Conservation (phyloP, 2,888 invertebrate genomes). For the Cepaea hortensis region DNA sequence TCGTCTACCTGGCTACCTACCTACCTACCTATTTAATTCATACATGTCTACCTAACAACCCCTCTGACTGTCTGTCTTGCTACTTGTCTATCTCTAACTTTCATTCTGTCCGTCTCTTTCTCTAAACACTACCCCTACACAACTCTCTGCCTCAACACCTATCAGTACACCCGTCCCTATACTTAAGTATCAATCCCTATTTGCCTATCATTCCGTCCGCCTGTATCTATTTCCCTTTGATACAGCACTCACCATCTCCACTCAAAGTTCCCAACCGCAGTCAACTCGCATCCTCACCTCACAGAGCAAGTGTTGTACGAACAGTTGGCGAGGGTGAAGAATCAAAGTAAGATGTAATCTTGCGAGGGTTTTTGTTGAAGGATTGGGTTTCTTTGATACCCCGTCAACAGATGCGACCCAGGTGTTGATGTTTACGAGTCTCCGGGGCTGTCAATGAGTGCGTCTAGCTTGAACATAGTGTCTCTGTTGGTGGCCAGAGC, state of each 20-base stretch:
- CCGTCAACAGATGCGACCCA: too few species aligned
- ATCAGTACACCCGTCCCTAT: slow-evolving; percentile 45
- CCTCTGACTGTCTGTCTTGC: background rate
- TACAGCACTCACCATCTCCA: too few species aligned
- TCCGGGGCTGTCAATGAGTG: too few species aligned
- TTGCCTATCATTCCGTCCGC: background rate
- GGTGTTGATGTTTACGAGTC: too few species aligned
- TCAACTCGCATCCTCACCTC: background rate
- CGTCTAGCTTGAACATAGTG: too few species aligned
- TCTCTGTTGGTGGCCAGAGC: too few species aligned
- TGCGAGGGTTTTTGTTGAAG: too few species aligned
- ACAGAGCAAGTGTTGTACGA: background rate
- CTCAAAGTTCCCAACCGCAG: too few species aligned
- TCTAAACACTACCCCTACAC: background rate
- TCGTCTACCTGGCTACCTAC: background rate
- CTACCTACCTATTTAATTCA: background rate
- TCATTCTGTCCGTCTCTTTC: background rate
- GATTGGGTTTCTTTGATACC: too few species aligned
- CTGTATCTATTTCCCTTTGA: background rate
- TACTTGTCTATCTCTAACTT: background rate
- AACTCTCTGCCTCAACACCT: slow-evolving; percentile 17
- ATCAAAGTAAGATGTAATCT: too few species aligned
- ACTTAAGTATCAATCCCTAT: slow-evolving; percentile 47
- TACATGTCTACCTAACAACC: background rate
- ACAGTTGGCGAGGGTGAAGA: background rate